Evolutionary conservation across 2,888 invertebrate genomes (phyloP), one percentile per base, ranked within the genome.

Genomic region (Drosophila maculinotata): DNA sequence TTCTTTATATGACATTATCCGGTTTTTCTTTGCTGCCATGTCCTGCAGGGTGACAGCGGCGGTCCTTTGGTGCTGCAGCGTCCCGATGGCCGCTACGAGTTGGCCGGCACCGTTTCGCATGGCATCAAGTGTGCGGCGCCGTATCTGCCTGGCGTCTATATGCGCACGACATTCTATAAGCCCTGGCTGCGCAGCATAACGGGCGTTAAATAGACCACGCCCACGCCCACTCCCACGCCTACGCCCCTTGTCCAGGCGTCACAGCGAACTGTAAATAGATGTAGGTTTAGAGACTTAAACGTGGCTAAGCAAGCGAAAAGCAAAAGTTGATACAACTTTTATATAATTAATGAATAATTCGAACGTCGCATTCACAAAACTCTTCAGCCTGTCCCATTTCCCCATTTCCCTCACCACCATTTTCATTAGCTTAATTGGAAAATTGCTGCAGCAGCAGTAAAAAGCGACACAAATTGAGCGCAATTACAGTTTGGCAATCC

Each of bases 121-220:
- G 98, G 98, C n/a, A 97, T 97, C 80, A 97, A 97, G 89, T 98
- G 98, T 87, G 97, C 97, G 0, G 96, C 97, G 3, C 97, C 97
- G 0, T 97, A 96, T 92, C 92, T 97, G 23, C 97, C 97, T 0
- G 98, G 98, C 8, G 97, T 98, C 31, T 98, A 98, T 91, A 98
- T 98, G 97, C 93, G 97, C 79, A 97, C 97, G 67, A 96, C 97
- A 0, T 97, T 93, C 92, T 98, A 97, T 91, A 97, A 97, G 88
- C 96, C 97, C 1, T 98, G 98, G 98, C 93, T 98, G 63, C 95
- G 95, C 89, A 95, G 95, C 81, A 95, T 97, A 83, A 97, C 96
- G n/a, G 96, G 96, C 33, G 94, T 96, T 4, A 93, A 93, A 87
- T 94, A 92, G 51, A 35, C 23, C 54, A 48, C 53, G 51, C 28